A percentile compares a stretch with the other conserved stretches of the same genome.
Conservation (phyloP, 2,113 vertebrate species). For the Thalassarche chlororhynchos region DNA sequence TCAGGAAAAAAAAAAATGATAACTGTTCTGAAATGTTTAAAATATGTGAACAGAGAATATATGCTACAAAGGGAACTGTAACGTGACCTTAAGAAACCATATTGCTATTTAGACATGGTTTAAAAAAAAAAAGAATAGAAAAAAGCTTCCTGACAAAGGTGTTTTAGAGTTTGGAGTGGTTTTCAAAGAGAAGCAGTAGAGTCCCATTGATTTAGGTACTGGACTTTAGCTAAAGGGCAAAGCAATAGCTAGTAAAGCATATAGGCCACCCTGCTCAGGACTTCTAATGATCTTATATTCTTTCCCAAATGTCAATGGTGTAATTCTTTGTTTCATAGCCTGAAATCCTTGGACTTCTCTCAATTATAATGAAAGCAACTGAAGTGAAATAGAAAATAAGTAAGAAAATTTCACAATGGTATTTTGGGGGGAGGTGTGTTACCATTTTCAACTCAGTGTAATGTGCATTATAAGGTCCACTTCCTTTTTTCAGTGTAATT, state of each 20-base stretch:
- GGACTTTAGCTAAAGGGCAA: slow-evolving; percentile 53
- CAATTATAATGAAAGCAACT: slow-evolving; percentile 13
- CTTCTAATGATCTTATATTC: slow-evolving; percentile 42
- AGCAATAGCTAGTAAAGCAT: slow-evolving; percentile 8
- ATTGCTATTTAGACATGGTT: background rate
- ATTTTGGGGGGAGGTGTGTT: background rate
- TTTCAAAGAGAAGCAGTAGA: slow-evolving; percentile 12
- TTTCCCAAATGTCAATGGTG: slow-evolving; percentile 49
- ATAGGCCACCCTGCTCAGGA: slow-evolving; percentile 12
- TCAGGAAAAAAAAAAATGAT: background rate
- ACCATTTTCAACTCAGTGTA: background rate
- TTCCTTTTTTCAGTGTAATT: background rate
- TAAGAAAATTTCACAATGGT: background rate
- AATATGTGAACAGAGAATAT: background rate
- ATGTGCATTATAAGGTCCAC: background rate
- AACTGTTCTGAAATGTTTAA: background rate
- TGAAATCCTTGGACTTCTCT: slow-evolving; percentile 2
- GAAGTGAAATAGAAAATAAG: background rate
- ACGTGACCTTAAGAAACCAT: background rate
- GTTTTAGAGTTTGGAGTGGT: background rate
- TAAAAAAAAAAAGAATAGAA: background rate
- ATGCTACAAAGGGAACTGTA: background rate
- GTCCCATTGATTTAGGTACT: slow-evolving; percentile 35
- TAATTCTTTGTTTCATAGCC: slow-evolving; percentile 51
- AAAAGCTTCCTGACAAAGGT: background rate